Evolutionary conservation across 1,140 invertebrate genomes (phyloP), one percentile per base, ranked within the genome.

Genomic region (Brachionus angularis): DNA sequence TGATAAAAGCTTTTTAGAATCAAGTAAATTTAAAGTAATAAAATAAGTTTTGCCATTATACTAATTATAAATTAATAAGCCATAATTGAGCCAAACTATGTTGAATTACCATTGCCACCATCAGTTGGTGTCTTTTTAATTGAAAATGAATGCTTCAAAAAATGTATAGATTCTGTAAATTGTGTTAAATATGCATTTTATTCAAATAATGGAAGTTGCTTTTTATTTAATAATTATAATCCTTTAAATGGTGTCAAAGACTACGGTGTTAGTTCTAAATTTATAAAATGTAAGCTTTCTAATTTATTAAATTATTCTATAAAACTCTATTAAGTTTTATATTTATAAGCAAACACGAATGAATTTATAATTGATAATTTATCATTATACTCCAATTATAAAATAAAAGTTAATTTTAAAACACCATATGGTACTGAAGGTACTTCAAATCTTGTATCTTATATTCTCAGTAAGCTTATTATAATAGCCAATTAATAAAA

Each of bases 321-420:
- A 58, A 58, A 39, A 39, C n/a, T 58, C 39, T 0, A 12, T 5
- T 55, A 1, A 16, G 31, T 36, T 55, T 5, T 16, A 21, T 33
- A 29, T 33, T 34, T 21, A 16, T 14, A 42, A 58, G 53, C 53
- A 3, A 23, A 10, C 23, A 39, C 53, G 8, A 39, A 36, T 14
- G n/a, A 58, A 5, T 58, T 39, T 42, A 23, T 58, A 23, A 21
- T 67, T 31, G 18, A 46, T 18, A 18, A 47, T 50, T 67, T 67
- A 34, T 27, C 16, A 12, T n/a, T 47, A 31, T 50, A 47, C 16
- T 18, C 62, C 21, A 67, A 67, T 50, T 67, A 67, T 36, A 46
- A 50, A 67, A 67, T 67, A 7, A 46, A 67, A 67, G 29, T 67
- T 5, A 50, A 47, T 47, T 67, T 18, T 47, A 46, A 33, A 67